Base-by-base conservation (phyloP, 2,888 invertebrate genomes). In the Leptopterna dolabrata region DNA sequence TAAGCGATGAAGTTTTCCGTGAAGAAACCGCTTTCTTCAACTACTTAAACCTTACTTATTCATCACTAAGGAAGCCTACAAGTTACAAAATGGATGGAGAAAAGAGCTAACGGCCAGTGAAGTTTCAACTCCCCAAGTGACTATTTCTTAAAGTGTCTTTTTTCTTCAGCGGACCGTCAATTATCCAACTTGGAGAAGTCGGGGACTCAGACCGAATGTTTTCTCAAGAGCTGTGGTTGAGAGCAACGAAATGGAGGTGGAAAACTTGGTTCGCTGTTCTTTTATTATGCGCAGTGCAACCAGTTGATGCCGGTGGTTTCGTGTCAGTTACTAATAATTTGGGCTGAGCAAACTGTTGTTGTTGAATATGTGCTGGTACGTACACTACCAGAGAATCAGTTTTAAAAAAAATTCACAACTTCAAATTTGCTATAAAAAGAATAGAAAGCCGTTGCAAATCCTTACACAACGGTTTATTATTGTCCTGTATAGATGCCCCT, bases 171-270 rank as follows among this genome's bases (percentile, higher is more conserved):
- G 36, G 36, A 36, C 73, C 73, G 73, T 73, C 73, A 73, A 73
- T 73, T 73, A 73, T 73, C 73, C 73, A 73, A 73, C 73, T 73
- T 30, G 19, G 36, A 71, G 36, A 71, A 71, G 71, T 71, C 29
- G 29, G 71, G n/a, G 36, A 29, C n/a, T 7, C 36, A 13, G 73
- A 36, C 29, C 73, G 73, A 36, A 73, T 6, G 36, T 36, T 19
- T 41, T 16, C 73, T 73, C 36, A 4, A 19, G 14, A 36, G 41
- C 73, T 13, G 19, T 30, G 36, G 24, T 63, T 24, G 63, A 24
- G 9, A 0, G 27, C 16, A 27, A 27, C 24, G 73, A 73, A 73
- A 36, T 36, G n/a, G 29, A 30, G 73, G 71, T 71, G 29, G 41
- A 73, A 70, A 73, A 73, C 73, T 73, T 73, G 19, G 11, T 24